Evolutionary conservation across 2,113 vertebrate species (phyloP), one percentile per base, ranked within the genome.

Genomic region (Syrrhaptes paradoxus): DNA sequence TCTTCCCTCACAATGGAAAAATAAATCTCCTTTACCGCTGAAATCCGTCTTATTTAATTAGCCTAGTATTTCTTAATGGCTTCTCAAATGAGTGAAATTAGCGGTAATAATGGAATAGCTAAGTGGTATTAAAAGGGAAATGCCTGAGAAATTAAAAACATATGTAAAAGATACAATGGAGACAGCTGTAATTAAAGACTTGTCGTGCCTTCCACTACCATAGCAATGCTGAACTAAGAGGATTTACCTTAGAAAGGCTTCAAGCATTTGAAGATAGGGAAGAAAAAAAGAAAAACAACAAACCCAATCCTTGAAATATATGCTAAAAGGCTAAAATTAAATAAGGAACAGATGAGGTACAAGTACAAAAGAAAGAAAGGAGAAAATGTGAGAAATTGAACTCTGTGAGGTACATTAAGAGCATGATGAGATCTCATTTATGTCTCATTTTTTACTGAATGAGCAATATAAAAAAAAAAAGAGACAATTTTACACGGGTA

Each of bases 31-130:
- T 88, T 76, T 71, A 77, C 41, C 17, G 54, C 46, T 76, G 70
- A 93, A 87, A 92, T 82, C 32, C 19, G 73, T 77, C 52, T 67
- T 49, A 94, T 82, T 91, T 92, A 93, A 89, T 93, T 89, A 92
- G 20, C 45, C 32, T 54, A 62, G 25, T 68, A 92, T 75, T 85
- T 66, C 65, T 63, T 80, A 92, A 88, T 86, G 31, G 22, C 7
- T 95, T 88, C 66, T 93, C 46, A 78, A 79, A 93, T 82, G 19
- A 91, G 45, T 54, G 90, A 90, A 95, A 92, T 94, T 93, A 94
- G 29, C 17, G 80, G 14, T 12, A 91, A 72, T 85, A 95, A 95
- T 68, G 34, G 32, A 87, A 79, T 67, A 79, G 52, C 32, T 85
- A 81, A 87, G 43, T 73, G 15, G 6, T 13, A 83, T 93, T 95